Base-by-base conservation (phyloP, 2,888 invertebrate species). In the Drosophila falleni region DNA sequence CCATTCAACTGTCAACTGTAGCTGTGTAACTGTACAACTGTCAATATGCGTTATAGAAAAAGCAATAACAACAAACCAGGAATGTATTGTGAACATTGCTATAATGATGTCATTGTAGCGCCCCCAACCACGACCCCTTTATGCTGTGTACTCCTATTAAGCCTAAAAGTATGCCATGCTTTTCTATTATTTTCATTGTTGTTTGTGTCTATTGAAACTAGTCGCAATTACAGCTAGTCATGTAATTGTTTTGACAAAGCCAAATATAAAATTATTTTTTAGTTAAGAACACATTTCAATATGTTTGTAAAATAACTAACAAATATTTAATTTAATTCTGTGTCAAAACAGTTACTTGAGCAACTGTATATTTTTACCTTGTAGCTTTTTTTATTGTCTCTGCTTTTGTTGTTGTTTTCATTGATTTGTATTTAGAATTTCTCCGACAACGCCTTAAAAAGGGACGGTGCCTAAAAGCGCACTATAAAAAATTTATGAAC, bases 41-140 rank as follows among this genome's bases (percentile, higher is more conserved):
- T 55, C 65, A 71, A 70, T 71, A 75, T 51, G 58, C 39, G 46
- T 29, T 15, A 42, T 15, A 47, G 23, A 58, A 16, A 53, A 35
- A 9, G 15, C 62, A 69, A 70, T 66, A 75, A 49, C 49, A 49
- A 47, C 26, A 44, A 44, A 33, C 6, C 19, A n/a, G 35, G 11
- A 37, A 23, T 39, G 29, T 47, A 10, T 9, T 46, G 15, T 15
- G 39, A 23, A 23, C 15, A 26, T 65, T 29, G 60, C 31, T 50
- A 35, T 77, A 75, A 87, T 83, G 80, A 88, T 88, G 86, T 83
- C 83, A 88, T 71, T 70, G 65, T 54, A 58, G 60, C 44, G 33
- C 49, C 65, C 41, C 15, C 31, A 11, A 23, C 19, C 16, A 8
- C 15, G n/a, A 1, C 16, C 16, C 1, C 6, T 16, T 44, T 13